Evolutionary conservation across 2,888 invertebrate species (phyloP), one percentile per base, ranked within the genome.

Genomic region (Heliconius aoede): DNA sequence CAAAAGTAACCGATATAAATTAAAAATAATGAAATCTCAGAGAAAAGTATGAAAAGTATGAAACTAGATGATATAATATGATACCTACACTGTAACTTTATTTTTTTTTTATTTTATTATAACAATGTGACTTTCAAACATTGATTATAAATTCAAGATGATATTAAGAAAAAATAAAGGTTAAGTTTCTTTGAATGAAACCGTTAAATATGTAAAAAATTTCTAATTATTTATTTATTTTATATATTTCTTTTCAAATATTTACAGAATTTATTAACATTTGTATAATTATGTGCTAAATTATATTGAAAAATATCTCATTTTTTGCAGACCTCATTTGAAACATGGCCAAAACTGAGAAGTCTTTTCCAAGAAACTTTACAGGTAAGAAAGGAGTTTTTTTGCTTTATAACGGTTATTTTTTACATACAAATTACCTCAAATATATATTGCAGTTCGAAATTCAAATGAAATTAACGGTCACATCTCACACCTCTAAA

Each of bases 331-430:
- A 88, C 76, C 36, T 87, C 88, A 91, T 91, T 91, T 89, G 90
- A 88, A 87, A 88, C 82, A 94, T 94, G 94, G 93, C 93, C 82
- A 94, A 94, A 89, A 91, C 93, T 80, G 94, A 94, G 86, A 94
- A 94, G 85, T 91, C 94, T 32, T 94, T 94, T 89, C 89, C 93
- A 77, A 94, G 94, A 90, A 94, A 94, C 84, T 91, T 94, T 83
- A 92, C 93, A 88, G 94, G 94, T 94, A 88, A 90, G 89, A 51
- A 68, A n/a, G 30, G 26, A 11, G n/a, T n/a, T 28, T 51, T 21
- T 28, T 21, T 15, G n/a, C 1, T 55, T n/a, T 51, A 18, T 68
- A 51, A n/a, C 55, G 1, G 21, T 21, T n/a, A n/a, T 55, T 55
- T 3, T 21, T 55, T 51, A 51, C 7, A 5, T 21, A 21, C 21